Base-by-base conservation (phyloP, 2,797 vertebrate genomes). In the Sebastes aleutianus region DNA sequence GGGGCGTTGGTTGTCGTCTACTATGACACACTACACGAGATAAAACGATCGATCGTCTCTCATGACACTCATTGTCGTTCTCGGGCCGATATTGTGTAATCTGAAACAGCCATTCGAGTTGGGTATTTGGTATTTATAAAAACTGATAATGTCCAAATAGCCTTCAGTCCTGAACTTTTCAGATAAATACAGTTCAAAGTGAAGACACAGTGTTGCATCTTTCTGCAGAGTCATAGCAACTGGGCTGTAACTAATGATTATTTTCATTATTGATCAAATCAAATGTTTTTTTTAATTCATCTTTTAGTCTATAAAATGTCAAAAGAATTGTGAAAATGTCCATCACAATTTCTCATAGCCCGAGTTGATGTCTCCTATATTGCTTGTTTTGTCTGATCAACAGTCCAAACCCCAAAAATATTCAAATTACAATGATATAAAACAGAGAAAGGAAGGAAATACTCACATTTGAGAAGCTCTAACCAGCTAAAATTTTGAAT, bases 301-400 rank as follows among this genome's bases (percentile, higher is more conserved):
- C 18, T 32, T 53, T 53, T 22, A 12, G 10, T 22, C 20, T 29
- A 2, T 68, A 50, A 43, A 53, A 68, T 47, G 20, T 32, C 31
- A 32, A 32, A 32, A 32, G 31, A 32, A 32, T 32, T 32, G 31
- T 32, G 31, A 32, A 9, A 32, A 29, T 27, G 27, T 27, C 27
- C 27, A 27, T 27, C 27, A 27, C 27, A 27, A 32, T 32, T 32
- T 32, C 31, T 32, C 31, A 32, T 32, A 32, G 31, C 31, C 31
- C 8, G 0, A 32, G 8, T 0, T 32, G 8, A 32, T 32, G 31
- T 32, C 31, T 32, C 31, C 31, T 32, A 32, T 0, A 32, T 0
- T 32, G 31, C 8, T 32, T 32, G 31, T 32, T 32, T 32, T 34
- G 32, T 43, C 39, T 43, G 39, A 43, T 43, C 13, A 43, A 0